Conservation (phyloP, 2,888 invertebrate species). For the Anthrax anthrax region DNA sequence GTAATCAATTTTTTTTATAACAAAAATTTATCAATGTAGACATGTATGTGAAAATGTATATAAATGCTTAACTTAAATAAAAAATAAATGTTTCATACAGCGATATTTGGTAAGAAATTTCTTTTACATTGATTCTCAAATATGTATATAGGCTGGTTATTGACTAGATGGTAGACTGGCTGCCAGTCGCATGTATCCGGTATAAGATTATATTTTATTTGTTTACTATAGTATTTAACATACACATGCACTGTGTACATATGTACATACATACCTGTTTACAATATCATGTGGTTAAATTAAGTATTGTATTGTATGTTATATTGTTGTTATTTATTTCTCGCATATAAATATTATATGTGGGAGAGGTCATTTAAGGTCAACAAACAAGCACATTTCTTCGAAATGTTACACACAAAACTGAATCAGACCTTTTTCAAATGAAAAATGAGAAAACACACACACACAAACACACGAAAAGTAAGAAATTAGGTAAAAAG, state of each 20-base stretch:
- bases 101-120: too few relatives aligned
- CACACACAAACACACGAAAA: too few relatives aligned
- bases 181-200: not conserved
- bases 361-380: conserved; percentile 14
- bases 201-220: too few relatives aligned
- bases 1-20: not conserved
- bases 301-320: too few relatives aligned
- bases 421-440: not conserved
- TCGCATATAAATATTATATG: conserved; percentile 14
- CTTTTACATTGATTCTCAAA: too few relatives aligned
- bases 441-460: not conserved
- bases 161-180: not conserved
- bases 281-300: too few relatives aligned
- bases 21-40: too few relatives aligned
- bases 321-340: conserved; percentile 4
- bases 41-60: too few relatives aligned
- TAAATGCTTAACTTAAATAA: too few relatives aligned
- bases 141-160: too few relatives aligned
- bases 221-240: not conserved
- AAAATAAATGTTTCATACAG: too few relatives aligned
- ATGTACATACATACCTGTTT: not conserved
- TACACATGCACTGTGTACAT: not conserved
- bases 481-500: too few relatives aligned
- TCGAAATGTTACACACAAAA: conserved; percentile 6
- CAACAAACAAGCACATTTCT: conserved; percentile 16